Percentiles rank a stretch among this genome's conserved stretches.
Conservation (phyloP, 2,113 vertebrate genomes). For the Ptilonorhynchus violaceus region DNA sequence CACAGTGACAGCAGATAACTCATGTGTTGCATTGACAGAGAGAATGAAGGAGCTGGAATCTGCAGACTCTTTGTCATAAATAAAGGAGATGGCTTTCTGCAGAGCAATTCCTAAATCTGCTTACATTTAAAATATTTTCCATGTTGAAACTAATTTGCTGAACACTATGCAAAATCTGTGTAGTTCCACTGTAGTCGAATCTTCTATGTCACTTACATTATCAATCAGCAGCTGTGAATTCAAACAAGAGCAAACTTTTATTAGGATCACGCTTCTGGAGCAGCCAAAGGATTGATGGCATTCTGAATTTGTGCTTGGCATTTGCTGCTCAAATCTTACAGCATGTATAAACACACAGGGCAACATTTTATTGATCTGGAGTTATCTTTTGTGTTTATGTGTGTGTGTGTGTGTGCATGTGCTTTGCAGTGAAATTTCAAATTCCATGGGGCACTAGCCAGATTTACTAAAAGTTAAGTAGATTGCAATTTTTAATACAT, state of each 20-base stretch:
- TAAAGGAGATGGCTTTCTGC: slow-evolving; percentile 1
- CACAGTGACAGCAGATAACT: slow-evolving; percentile 36
- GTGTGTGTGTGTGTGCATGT: neutral
- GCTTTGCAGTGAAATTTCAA: neutral
- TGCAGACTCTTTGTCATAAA: neutral
- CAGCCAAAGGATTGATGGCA: neutral
- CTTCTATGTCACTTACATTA: neutral
- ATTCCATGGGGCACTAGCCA: neutral
- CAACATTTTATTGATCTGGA: neutral
- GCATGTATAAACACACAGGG: neutral
- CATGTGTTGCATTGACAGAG: neutral
- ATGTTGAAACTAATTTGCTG: neutral
- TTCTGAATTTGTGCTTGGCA: neutral
- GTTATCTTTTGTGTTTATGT: neutral
- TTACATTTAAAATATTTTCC: slow-evolving; percentile 2
- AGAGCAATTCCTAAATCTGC: slow-evolving; percentile 1
- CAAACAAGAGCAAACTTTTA: neutral
- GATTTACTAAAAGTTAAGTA: neutral
- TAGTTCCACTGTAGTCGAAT: neutral
- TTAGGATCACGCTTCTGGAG: neutral
- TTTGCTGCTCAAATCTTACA: neutral
- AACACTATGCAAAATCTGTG: neutral
- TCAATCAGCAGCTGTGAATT: slow-evolving; percentile 7
- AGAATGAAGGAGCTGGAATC: slow-evolving; percentile 4
- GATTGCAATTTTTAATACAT: neutral